These are phyloP conservation scores for Pollachius pollachius DNA, from an alignment of 2,113 vertebrate species.

Conservation along the genomic window DNA sequence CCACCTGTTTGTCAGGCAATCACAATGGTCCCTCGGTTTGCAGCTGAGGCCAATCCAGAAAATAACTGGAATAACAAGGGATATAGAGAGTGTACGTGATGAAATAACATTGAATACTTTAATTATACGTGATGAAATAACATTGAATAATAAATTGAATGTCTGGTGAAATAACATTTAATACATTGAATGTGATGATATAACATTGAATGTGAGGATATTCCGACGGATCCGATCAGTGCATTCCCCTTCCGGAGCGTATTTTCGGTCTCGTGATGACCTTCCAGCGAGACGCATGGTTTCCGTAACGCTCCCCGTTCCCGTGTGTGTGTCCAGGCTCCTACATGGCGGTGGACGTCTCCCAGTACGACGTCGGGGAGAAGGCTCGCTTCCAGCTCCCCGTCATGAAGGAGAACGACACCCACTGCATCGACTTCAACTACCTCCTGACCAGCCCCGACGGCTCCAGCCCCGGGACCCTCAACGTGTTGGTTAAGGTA, in stretches of 20 bases:
- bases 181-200: too few relatives aligned
- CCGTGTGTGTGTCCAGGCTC: conserved; percentile 76
- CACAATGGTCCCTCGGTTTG: too few relatives aligned
- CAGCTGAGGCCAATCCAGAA: too few relatives aligned
- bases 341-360: conserved; percentile 94
- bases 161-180: too few relatives aligned
- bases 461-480: conserved; percentile 84
- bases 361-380: conserved; percentile 87
- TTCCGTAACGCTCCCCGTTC: neutral
- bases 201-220: too few relatives aligned
- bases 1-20: too few relatives aligned
- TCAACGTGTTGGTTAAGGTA: conserved; percentile 90
- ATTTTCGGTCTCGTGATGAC: neutral
- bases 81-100: too few relatives aligned
- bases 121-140: too few relatives aligned
- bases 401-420: conserved; percentile 97
- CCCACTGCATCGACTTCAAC: conserved; percentile 97
- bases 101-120: too few relatives aligned
- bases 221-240: too few relatives aligned
- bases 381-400: conserved; percentile 92
- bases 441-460: conserved; percentile 89
- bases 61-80: too few relatives aligned
- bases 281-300: neutral
- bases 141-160: too few relatives aligned
- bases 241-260: neutral